phyloP scores from a whole-genome alignment of 2,888 invertebrate species.

The Ariolimax columbianus region DNA sequence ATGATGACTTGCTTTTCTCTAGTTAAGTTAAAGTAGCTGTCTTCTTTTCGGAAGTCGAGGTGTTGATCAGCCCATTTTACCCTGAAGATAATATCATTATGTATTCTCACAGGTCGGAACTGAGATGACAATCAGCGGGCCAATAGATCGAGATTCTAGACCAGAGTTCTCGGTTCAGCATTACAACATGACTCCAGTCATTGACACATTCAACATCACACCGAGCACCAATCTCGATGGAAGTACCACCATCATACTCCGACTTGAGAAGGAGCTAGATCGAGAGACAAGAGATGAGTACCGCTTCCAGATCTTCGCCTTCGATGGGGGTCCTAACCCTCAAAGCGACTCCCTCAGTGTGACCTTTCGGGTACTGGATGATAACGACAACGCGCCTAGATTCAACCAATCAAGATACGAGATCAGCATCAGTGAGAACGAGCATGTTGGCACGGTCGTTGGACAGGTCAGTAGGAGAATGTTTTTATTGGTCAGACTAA shows the following conservation, averaged over 20 bases:
- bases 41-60: too few relatives aligned
- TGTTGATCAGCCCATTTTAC: too few relatives aligned
- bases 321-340: constrained; percentile 63
- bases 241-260: constrained; percentile 64
- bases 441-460: constrained; percentile 27
- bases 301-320: constrained; percentile 65
- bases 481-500: too few relatives aligned
- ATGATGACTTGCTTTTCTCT: too few relatives aligned
- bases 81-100: too few relatives aligned
- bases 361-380: constrained; percentile 63
- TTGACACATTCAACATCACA: constrained; percentile 63
- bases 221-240: constrained; percentile 65
- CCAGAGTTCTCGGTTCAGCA: constrained; percentile 65
- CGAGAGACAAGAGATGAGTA: constrained; percentile 64
- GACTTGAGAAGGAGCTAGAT: constrained; percentile 63
- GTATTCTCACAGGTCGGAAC: constrained; percentile 48
- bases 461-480: constrained; percentile 44
- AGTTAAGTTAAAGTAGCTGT: too few relatives aligned
- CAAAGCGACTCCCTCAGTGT: constrained; percentile 61
- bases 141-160: constrained; percentile 65
- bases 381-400: constrained; percentile 68
- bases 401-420: constrained; percentile 54
- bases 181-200: constrained; percentile 61
- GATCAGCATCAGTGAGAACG: constrained; percentile 60
- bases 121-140: constrained; percentile 57